Conservation (phyloP, 2,888 invertebrate species). For the Pasiphila rectangulata region DNA sequence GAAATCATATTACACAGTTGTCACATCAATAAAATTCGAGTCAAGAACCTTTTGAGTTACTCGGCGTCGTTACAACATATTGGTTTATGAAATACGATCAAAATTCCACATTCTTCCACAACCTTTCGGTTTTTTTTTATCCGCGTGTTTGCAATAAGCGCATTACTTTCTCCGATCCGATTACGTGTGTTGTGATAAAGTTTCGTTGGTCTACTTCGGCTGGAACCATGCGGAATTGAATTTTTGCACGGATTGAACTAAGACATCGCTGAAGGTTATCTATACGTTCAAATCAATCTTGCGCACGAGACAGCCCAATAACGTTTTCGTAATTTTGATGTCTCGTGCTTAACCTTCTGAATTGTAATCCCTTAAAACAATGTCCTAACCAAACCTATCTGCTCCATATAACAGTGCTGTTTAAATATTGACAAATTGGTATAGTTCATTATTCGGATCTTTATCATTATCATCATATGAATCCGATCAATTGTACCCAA, state of each 20-base stretch:
- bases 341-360: too few relatives aligned
- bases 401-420: too few relatives aligned
- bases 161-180: constrained; percentile 73
- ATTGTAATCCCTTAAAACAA: too few relatives aligned
- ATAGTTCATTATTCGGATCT: constrained; percentile 10
- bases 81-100: constrained; percentile 60
- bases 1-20: constrained; percentile 33
- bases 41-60: constrained; percentile 47
- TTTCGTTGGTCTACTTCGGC: constrained; percentile 50
- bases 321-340: too few relatives aligned
- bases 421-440: constrained; percentile 2
- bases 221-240: constrained; percentile 46
- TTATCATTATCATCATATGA: constrained; percentile 20
- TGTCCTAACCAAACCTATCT: too few relatives aligned
- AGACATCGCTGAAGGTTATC: constrained; percentile 6
- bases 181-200: constrained; percentile 61
- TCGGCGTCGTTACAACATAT: constrained; percentile 48
- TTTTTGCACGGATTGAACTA: constrained; percentile 21
- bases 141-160: constrained; percentile 55
- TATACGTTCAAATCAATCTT: background rate
- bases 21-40: constrained; percentile 42
- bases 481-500: constrained; percentile 32
- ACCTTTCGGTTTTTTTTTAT: constrained; percentile 64
- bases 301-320: too few relatives aligned
- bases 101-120: constrained; percentile 70